Conservation (phyloP, 2,888 invertebrate genomes). For the Cartodere bifasciata region DNA sequence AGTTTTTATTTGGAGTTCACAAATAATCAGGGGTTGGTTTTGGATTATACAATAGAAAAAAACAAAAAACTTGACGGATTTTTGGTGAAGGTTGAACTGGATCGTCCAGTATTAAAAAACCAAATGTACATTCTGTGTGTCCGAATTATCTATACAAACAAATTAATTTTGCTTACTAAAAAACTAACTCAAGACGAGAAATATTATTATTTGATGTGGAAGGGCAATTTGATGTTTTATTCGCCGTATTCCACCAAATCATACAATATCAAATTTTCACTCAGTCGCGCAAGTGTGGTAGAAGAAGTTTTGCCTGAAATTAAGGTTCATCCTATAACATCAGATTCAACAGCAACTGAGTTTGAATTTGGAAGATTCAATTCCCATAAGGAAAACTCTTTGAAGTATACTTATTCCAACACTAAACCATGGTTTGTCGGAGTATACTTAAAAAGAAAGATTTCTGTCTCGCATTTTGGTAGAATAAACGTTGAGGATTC, state of each 20-base stretch:
- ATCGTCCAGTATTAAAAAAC: background rate
- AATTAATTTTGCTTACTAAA: constrained; percentile 7
- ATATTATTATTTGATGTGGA: constrained; percentile 8
- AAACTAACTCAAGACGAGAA: constrained; percentile 6
- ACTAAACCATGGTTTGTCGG: constrained; percentile 15
- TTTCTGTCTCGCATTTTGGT: constrained; percentile 22
- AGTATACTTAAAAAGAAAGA: constrained; percentile 16
- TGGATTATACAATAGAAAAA: constrained; percentile 7
- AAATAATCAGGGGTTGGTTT: too few relatives aligned
- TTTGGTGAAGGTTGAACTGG: constrained; percentile 11
- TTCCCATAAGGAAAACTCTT: constrained; percentile 8
- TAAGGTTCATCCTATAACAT: constrained; percentile 4
- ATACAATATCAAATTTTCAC: constrained; percentile 9
- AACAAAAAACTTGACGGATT: constrained; percentile 9
- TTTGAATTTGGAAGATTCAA: too few relatives aligned
- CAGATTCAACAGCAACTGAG: constrained; percentile 2
- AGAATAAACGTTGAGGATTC: constrained; percentile 18
- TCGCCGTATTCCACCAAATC: constrained; percentile 17
- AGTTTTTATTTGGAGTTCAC: too few relatives aligned
- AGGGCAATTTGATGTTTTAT: constrained; percentile 17
- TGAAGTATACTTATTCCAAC: constrained; percentile 16
- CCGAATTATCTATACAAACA: constrained; percentile 1
- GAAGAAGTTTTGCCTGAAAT: constrained; percentile 7
- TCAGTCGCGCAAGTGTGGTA: constrained; percentile 8
- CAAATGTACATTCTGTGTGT: constrained; percentile 3